These are phyloP conservation scores for Platyura marginata DNA, from an alignment of 1,140 invertebrate species.

Conservation along the genomic window DNA sequence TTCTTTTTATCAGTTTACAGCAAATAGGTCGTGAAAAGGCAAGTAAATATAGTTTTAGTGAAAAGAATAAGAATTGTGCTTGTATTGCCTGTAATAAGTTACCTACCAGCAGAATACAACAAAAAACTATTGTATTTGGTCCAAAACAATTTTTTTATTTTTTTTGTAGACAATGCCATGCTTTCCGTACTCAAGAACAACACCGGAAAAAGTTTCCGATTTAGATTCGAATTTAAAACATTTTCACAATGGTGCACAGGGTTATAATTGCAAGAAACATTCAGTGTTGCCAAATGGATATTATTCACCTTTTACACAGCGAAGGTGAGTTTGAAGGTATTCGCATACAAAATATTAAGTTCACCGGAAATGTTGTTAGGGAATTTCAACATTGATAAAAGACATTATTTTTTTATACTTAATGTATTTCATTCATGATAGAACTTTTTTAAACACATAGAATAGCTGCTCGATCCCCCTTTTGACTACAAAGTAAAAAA, in stretches of 20 bases:
- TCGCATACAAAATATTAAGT: too few relatives aligned
- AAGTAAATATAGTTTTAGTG: too few relatives aligned
- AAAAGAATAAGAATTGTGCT: not conserved
- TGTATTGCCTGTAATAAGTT: not conserved
- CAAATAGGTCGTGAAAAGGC: conserved; percentile 26
- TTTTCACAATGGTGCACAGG: not conserved
- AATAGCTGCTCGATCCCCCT: too few relatives aligned
- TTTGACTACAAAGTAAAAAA: too few relatives aligned
- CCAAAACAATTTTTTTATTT: too few relatives aligned
- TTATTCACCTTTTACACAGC: not conserved
- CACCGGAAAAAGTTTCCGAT: not conserved
- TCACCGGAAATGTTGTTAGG: too few relatives aligned
- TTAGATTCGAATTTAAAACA: not conserved
- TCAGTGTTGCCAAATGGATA: not conserved
- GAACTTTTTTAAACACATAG: too few relatives aligned
- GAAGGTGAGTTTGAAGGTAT: not conserved
- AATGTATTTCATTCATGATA: too few relatives aligned
- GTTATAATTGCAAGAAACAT: conserved; percentile 1
- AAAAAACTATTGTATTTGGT: too few relatives aligned
- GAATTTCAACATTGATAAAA: too few relatives aligned
- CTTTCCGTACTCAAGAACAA: not conserved
- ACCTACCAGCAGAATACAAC: not conserved
- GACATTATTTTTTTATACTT: too few relatives aligned
- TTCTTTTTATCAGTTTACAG: conserved; percentile 63
- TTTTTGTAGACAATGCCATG: not conserved